Evolutionary conservation across 2,888 invertebrate species (phyloP).

Genomic region (Spodoptera littoralis): DNA sequence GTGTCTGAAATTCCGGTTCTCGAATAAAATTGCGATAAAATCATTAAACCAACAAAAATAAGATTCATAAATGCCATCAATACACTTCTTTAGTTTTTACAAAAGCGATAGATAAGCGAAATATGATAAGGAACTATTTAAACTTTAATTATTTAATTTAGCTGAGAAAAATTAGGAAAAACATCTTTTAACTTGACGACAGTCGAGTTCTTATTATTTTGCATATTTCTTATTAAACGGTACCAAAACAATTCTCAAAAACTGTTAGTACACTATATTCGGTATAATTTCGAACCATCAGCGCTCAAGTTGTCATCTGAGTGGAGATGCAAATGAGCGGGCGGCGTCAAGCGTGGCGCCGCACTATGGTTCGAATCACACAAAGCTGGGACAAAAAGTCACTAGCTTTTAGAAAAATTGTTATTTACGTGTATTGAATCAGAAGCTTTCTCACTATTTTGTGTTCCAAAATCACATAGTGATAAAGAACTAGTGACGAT

Average conservation of each 20-base stretch:
- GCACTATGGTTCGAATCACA: conserved; percentile 32
- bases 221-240: not conserved
- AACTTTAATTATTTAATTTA: too few species aligned
- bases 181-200: too few species aligned
- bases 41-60: too few species aligned
- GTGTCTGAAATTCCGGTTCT: too few species aligned
- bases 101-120: too few species aligned
- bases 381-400: conserved; percentile 16
- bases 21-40: too few species aligned
- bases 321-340: conserved; percentile 80
- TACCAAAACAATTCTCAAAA: conserved; percentile 4
- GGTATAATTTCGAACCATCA: conserved; percentile 44
- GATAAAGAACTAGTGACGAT: too few species aligned
- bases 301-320: conserved; percentile 64
- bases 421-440: not conserved
- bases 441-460: not conserved
- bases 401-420: not conserved
- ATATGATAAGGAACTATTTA: too few species aligned
- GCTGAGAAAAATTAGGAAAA: too few species aligned
- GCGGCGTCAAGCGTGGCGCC: conserved; percentile 71
- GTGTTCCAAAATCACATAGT: too few species aligned
- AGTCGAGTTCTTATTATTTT: not conserved
- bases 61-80: too few species aligned
- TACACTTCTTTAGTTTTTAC: too few species aligned
- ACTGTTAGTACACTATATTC: conserved; percentile 28